Conservation (phyloP, 1,140 invertebrate species). For the Homarus americanus region DNA sequence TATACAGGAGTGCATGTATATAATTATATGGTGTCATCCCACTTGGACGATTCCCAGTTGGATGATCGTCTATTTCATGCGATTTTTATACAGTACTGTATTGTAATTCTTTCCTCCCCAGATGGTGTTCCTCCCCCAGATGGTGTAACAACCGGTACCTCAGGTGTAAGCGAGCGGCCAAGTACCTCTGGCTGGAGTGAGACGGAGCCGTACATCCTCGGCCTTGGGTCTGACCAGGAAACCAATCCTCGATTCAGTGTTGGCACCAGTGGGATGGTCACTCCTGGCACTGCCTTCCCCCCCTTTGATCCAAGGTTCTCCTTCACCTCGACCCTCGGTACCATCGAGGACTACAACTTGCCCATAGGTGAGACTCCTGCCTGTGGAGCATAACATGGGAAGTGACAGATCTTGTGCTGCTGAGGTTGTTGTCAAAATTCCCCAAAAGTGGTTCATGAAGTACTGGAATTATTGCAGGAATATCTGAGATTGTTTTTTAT, state of each 20-base stretch:
- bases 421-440: no score
- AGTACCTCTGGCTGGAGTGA: not conserved
- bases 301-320: not conserved
- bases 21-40: no score
- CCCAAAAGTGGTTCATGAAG: not conserved
- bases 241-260: not conserved
- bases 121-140: no score
- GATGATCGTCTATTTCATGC: no score
- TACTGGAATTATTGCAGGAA: not conserved
- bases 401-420: no score
- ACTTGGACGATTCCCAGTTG: no score
- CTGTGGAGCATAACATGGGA: no score
- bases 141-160: no score
- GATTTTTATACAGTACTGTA: no score
- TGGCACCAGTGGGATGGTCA: not conserved
- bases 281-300: not conserved
- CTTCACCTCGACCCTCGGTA: not conserved
- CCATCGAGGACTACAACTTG: not conserved
- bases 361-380: not conserved
- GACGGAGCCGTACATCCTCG: not conserved
- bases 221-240: not conserved
- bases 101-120: no score
- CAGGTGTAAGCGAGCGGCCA: no score
- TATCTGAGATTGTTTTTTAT: not conserved
- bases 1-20: no score